Evolutionary conservation across 1,140 invertebrate genomes (phyloP).

Genomic region (Teleopsis dalmanni): DNA sequence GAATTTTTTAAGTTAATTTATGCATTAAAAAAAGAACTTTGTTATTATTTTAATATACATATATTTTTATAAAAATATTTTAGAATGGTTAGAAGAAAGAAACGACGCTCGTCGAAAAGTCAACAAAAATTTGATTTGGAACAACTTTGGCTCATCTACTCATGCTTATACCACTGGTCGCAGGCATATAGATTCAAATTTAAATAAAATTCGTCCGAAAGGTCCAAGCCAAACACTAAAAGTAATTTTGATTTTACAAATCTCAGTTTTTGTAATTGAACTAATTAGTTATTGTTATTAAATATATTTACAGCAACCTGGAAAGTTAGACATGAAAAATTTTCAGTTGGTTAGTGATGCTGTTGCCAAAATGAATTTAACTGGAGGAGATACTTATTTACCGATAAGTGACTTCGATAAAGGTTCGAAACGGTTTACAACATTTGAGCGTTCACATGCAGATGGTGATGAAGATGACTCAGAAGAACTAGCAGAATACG

Average conservation of each 20-base stretch:
- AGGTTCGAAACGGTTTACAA: conserved; percentile 36
- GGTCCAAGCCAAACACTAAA: conserved; percentile 74
- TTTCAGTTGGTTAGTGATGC: conserved; percentile 82
- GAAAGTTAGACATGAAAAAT: conserved; percentile 83
- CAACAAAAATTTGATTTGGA: conserved; percentile 48
- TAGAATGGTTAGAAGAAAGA: conserved; percentile 43
- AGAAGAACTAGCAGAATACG: conserved; percentile 42
- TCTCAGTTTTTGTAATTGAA: conserved; percentile 7
- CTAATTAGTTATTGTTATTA: conserved; percentile 1
- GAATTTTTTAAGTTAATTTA: not conserved
- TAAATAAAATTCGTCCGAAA: conserved; percentile 58
- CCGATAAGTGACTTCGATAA: conserved; percentile 25
- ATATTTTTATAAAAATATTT: conserved; percentile 9
- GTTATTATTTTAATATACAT: not conserved
- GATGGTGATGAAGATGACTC: conserved; percentile 67
- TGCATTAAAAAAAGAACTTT: not conserved
- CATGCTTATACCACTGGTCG: conserved; percentile 78
- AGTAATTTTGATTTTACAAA: conserved; percentile 44
- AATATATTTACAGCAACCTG: conserved; percentile 58
- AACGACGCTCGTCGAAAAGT: conserved; percentile 34
- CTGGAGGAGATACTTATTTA: conserved; percentile 42
- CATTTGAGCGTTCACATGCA: conserved; percentile 63
- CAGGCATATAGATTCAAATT: conserved; percentile 45
- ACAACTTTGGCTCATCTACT: conserved; percentile 55
- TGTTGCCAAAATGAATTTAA: conserved; percentile 63